A percentile compares a stretch with the other conserved stretches of the same genome.
These are phyloP conservation scores for Amphibalanus amphitrite DNA, from an alignment of 1,140 invertebrate species.

Conservation along the genomic window DNA sequence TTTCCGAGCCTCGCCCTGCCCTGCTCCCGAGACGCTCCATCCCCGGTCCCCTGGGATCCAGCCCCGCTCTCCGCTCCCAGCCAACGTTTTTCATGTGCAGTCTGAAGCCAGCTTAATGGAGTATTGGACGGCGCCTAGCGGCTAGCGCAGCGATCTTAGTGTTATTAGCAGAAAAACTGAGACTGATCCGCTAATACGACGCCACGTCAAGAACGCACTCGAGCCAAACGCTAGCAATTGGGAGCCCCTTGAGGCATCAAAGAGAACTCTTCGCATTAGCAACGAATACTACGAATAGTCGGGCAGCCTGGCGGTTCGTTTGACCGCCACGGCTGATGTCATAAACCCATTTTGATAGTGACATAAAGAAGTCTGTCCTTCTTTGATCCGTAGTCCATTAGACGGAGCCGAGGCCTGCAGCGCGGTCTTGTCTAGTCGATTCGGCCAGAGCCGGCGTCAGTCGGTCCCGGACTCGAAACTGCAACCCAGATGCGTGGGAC, in stretches of 20 bases:
- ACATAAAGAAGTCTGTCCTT: neutral
- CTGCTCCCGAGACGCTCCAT: no score
- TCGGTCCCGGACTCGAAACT: neutral
- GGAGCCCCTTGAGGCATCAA: neutral
- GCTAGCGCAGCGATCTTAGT: no score
- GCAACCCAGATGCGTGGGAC: neutral
- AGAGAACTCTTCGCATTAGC: neutral
- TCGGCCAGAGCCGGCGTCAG: neutral
- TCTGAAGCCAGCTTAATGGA: no score
- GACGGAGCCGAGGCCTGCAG: neutral
- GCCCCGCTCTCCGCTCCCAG: no score
- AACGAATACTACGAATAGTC: neutral
- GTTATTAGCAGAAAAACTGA: no score
- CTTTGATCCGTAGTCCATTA: neutral
- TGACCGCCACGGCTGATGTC: neutral
- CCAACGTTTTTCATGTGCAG: no score
- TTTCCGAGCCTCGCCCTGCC: no score
- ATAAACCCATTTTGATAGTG: slow-evolving; percentile 2
- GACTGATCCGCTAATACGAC: no score
- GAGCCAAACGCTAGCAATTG: neutral
- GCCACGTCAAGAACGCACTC: no score
- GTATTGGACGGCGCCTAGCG: no score
- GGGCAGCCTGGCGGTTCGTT: neutral
- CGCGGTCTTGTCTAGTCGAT: neutral
- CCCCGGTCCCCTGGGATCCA: no score